A percentile compares a stretch with the other conserved stretches of the same genome.
Conservation (phyloP, 2,888 invertebrate genomes). For the Lithophane ornitopus region DNA sequence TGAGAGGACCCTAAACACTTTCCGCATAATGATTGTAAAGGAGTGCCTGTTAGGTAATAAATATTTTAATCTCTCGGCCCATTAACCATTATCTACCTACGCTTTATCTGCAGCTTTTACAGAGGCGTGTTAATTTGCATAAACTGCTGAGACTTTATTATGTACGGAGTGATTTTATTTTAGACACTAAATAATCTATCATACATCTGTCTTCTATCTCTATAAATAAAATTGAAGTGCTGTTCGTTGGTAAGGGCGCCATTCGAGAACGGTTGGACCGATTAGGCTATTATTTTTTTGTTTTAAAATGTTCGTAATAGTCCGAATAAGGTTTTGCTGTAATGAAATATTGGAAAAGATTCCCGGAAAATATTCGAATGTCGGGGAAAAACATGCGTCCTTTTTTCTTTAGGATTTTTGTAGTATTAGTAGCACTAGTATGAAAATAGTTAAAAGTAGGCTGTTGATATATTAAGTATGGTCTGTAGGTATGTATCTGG, state of each 20-base stretch:
- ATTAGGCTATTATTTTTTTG: too few species aligned
- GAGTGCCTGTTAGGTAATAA: constrained; percentile 20
- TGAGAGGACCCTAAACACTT: neutral
- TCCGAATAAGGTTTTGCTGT: too few species aligned
- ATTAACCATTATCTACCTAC: constrained; percentile 14
- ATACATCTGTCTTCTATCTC: too few species aligned
- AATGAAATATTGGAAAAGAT: too few species aligned
- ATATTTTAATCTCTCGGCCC: constrained; percentile 35
- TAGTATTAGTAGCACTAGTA: neutral
- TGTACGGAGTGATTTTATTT: neutral
- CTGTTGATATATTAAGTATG: neutral
- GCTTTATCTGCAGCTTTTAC: constrained; percentile 36
- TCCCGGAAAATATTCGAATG: too few species aligned
- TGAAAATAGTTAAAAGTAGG: neutral
- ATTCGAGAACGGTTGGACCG: too few species aligned
- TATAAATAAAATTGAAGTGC: too few species aligned
- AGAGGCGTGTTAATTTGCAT: constrained; percentile 38
- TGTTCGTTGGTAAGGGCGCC: too few species aligned
- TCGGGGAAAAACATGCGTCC: too few species aligned
- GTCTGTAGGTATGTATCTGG: neutral
- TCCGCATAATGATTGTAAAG: constrained; percentile 12
- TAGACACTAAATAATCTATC: neutral
- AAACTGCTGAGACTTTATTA: constrained; percentile 12
- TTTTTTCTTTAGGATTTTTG: too few species aligned
- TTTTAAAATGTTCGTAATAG: too few species aligned